These are phyloP conservation scores for Crotalus adamanteus DNA, from an alignment of 2,797 vertebrate genomes.

Conservation along the genomic window DNA sequence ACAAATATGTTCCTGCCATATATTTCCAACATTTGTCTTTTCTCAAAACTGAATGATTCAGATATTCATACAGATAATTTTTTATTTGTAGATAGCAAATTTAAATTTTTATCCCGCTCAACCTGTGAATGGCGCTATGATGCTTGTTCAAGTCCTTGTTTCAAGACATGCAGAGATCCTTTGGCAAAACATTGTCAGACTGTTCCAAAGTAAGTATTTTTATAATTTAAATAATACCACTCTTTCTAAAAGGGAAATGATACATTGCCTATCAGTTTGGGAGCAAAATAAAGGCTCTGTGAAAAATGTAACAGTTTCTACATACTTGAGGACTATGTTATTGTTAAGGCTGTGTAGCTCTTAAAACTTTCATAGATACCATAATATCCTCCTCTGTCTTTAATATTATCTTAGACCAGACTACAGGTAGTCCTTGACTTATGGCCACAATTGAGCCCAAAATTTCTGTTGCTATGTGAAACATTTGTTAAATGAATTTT, in stretches of 20 bases:
- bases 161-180: slow-evolving; percentile 91
- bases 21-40: neutral
- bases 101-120: slow-evolving; percentile 67
- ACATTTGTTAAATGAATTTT: neutral
- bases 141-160: slow-evolving; percentile 86
- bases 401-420: neutral
- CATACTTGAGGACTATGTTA: neutral
- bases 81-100: slow-evolving; percentile 73
- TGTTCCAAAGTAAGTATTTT: slow-evolving; percentile 83
- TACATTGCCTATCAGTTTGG: neutral
- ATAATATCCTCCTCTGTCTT: neutral
- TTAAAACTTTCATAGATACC: neutral
- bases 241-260: neutral
- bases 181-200: slow-evolving; percentile 75
- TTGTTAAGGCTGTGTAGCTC: neutral
- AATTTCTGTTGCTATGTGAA: neutral
- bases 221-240: neutral
- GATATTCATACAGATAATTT: neutral
- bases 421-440: neutral
- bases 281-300: neutral
- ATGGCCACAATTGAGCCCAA: too few species aligned
- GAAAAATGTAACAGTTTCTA: neutral
- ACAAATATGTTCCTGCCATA: neutral
- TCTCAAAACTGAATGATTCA: neutral
- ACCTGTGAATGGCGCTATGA: slow-evolving; percentile 92